These are phyloP conservation scores for Procambarus clarkii DNA, from an alignment of 1,140 invertebrate species.

Conservation along the genomic window DNA sequence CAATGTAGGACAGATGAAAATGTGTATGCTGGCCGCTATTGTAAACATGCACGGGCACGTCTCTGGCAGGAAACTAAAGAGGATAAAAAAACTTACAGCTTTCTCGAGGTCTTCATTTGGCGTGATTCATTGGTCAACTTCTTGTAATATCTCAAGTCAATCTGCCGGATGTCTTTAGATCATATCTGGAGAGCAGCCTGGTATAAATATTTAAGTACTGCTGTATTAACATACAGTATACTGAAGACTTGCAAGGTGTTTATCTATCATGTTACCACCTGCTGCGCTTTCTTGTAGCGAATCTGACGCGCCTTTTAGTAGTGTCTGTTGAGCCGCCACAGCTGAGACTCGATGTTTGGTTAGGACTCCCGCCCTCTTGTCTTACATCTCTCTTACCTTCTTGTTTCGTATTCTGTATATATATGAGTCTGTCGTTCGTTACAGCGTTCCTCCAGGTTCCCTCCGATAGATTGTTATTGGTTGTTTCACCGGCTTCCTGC, in stretches of 20 bases:
- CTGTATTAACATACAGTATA: not conserved
- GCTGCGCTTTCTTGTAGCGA: not conserved
- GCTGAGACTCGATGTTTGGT: no score
- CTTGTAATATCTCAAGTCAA: not conserved
- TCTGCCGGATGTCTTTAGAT: not conserved
- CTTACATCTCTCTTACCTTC: not conserved
- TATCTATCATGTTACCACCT: not conserved
- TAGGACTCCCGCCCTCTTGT: not conserved
- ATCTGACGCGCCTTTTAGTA: not conserved
- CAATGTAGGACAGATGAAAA: no score
- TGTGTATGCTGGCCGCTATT: no score
- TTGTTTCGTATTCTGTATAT: not conserved
- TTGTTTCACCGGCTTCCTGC: not conserved
- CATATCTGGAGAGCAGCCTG: not conserved
- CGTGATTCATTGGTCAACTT: not conserved
- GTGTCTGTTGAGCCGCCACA: not conserved
- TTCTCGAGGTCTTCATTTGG: not conserved
- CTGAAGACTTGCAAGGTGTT: not conserved
- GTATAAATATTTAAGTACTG: no score
- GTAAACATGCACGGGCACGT: no score
- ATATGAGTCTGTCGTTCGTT: not conserved
- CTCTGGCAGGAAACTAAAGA: no score
- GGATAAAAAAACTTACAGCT: no score
- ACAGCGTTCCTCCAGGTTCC: not conserved
- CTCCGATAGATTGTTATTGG: not conserved